Conservation (phyloP, 2,888 invertebrate genomes). For the Kryphioiulus occultus region DNA sequence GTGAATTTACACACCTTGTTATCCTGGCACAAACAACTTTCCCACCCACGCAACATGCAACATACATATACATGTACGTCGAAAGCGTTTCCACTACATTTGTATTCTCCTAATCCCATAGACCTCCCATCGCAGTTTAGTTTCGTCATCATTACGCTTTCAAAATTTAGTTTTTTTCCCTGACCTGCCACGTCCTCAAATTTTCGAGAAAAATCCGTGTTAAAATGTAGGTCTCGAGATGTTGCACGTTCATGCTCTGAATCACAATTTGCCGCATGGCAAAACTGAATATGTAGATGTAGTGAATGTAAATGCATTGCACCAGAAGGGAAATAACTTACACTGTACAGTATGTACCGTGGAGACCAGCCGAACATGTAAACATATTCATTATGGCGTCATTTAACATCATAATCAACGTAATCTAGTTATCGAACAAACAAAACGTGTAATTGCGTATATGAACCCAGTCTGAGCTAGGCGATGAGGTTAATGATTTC, state of each 20-base stretch:
- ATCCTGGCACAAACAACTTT: neutral
- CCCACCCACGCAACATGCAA: neutral
- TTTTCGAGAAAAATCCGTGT: neutral
- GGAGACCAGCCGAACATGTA: neutral
- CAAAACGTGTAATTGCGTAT: neutral
- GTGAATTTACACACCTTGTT: slow-evolving; percentile 26
- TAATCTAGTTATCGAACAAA: neutral
- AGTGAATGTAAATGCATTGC: neutral
- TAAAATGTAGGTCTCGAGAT: neutral
- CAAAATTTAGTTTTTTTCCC: neutral
- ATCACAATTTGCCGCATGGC: neutral
- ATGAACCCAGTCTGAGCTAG: neutral
- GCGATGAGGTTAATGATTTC: slow-evolving; percentile 1
- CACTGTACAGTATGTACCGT: too few species aligned
- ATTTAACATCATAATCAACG: neutral
- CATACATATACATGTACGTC: too few species aligned
- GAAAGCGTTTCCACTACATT: neutral
- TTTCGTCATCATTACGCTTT: neutral
- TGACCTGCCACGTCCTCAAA: neutral
- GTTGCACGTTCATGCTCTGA: neutral
- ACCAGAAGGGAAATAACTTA: slow-evolving; percentile 3
- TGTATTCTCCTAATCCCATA: neutral
- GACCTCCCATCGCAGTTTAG: neutral
- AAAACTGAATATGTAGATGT: neutral
- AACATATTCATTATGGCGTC: neutral